Conservation (phyloP, 2,113 vertebrate genomes). For the Aldabrachelys gigantea region DNA sequence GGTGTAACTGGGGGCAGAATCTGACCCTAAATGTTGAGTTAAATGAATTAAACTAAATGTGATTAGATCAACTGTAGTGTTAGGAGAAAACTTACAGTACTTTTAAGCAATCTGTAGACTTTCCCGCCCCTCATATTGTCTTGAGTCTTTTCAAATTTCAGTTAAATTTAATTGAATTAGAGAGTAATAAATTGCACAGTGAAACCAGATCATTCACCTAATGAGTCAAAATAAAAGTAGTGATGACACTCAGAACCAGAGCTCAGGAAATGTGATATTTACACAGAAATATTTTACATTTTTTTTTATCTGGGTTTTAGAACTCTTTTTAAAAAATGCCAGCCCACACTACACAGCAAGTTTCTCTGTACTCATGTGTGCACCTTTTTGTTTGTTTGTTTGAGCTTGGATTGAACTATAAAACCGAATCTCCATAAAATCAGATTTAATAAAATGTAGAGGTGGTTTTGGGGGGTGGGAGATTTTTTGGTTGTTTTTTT, state of each 20-base stretch:
- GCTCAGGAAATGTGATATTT: conserved; percentile 79
- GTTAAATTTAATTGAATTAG: conserved; percentile 78
- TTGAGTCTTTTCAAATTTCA: conserved; percentile 60
- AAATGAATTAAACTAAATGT: neutral
- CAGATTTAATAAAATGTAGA: neutral
- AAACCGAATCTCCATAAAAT: conserved; percentile 45
- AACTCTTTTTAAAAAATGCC: conserved; percentile 29
- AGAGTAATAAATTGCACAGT: conserved; percentile 71
- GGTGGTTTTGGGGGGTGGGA: neutral
- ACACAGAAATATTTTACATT: conserved; percentile 75
- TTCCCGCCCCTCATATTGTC: conserved; percentile 48
- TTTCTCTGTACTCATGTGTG: conserved; percentile 23
- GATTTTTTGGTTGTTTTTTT: neutral
- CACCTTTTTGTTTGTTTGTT: neutral
- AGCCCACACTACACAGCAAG: conserved; percentile 36
- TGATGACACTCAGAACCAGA: conserved; percentile 67
- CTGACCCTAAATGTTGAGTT: neutral
- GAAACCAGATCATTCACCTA: conserved; percentile 75
- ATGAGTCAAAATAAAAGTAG: conserved; percentile 59
- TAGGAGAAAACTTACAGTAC: conserved; percentile 17
- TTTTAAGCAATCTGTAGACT: neutral
- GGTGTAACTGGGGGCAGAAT: conserved; percentile 20
- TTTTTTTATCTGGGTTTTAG: conserved; percentile 66
- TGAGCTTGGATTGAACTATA: neutral
- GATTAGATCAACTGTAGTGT: conserved; percentile 18